These are phyloP conservation scores for Drosophila mercatorum DNA, from an alignment of 2,888 invertebrate species.

Conservation along the genomic window DNA sequence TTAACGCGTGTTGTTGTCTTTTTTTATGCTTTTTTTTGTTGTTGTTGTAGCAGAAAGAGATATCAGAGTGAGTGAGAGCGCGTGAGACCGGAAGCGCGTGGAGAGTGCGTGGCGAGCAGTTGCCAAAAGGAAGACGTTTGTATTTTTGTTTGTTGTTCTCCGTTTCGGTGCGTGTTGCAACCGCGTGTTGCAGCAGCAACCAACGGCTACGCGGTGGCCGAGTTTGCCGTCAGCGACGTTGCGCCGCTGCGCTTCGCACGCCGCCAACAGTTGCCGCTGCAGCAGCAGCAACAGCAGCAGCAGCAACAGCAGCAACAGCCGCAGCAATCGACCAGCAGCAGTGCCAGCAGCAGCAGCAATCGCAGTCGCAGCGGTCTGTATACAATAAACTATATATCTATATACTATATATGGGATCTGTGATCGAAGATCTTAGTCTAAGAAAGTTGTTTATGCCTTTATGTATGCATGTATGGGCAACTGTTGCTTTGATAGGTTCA, in stretches of 20 bases:
- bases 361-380: slow-evolving; percentile 57
- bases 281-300: slow-evolving; percentile 37
- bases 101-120: neutral
- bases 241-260: slow-evolving; percentile 55
- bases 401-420: neutral
- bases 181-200: slow-evolving; percentile 36
- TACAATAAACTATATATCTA: neutral
- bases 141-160: slow-evolving; percentile 15
- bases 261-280: slow-evolving; percentile 48
- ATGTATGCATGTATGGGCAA: neutral
- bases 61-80: slow-evolving; percentile 5
- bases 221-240: slow-evolving; percentile 62
- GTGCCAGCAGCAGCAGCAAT: slow-evolving; percentile 35
- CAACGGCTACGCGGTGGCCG: slow-evolving; percentile 68
- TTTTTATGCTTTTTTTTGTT: slow-evolving; percentile 16
- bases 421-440: too few relatives aligned
- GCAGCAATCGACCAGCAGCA: slow-evolving; percentile 60
- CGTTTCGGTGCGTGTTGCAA: slow-evolving; percentile 11
- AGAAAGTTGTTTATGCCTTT: too few relatives aligned
- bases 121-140: neutral
- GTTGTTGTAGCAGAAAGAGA: slow-evolving; percentile 3
- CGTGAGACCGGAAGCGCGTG: neutral
- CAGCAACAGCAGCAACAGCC: slow-evolving; percentile 41
- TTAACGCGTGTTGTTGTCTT: slow-evolving; percentile 12
- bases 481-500: neutral